Conservation (phyloP, 2,113 vertebrate species). For the Acrocephalus arundinaceus region DNA sequence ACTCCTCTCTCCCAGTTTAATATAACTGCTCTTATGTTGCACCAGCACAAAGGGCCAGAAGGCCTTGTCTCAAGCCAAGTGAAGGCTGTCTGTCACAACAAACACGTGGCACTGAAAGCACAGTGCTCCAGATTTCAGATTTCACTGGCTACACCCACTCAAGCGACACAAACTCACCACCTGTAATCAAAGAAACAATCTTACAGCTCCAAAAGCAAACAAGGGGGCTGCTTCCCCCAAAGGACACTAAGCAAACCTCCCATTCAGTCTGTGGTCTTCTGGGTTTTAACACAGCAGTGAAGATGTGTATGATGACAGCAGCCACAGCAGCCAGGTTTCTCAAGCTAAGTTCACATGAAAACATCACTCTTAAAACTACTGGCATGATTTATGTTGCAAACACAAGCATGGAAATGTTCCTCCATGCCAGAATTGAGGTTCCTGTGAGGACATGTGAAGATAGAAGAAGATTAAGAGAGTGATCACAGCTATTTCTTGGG, state of each 20-base stretch:
- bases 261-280: not conserved
- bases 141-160: not conserved
- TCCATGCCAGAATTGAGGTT: not conserved
- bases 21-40: not conserved
- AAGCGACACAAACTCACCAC: not conserved
- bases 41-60: not conserved
- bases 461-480: not conserved
- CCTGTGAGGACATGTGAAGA: not conserved
- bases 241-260: not conserved
- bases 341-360: not conserved
- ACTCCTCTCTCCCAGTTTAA: not conserved
- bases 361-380: not conserved
- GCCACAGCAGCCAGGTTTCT: not conserved
- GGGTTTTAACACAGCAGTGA: not conserved
- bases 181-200: not conserved
- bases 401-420: not conserved
- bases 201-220: not conserved
- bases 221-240: not conserved
- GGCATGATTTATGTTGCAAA: not conserved
- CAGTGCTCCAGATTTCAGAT: not conserved
- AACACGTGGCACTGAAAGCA: not conserved
- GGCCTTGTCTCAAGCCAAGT: not conserved
- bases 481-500: not conserved
- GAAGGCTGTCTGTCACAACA: not conserved
- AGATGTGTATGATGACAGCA: not conserved